Evolutionary conservation across 2,113 vertebrate genomes (phyloP).

Genomic region (Aldabrachelys gigantea): DNA sequence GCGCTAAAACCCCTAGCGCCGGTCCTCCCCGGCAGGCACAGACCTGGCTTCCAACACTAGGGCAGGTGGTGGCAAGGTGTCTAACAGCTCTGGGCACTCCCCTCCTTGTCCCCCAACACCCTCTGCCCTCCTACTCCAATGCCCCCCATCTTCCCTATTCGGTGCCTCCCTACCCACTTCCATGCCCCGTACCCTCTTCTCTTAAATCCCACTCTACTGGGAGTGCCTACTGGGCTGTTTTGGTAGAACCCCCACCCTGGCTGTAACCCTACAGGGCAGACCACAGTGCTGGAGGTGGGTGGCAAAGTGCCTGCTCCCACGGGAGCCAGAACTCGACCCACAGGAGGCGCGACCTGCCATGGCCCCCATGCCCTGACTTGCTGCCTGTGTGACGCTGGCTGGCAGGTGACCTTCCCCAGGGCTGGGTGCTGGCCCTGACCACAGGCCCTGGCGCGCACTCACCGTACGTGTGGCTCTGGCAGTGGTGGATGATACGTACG

Average conservation of each 20-base stretch:
- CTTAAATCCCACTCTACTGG: background rate
- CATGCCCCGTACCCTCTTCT: background rate
- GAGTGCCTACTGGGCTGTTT: too few species aligned
- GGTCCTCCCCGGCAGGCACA: too few species aligned
- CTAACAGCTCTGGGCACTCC: too few species aligned
- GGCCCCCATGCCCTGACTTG: too few species aligned
- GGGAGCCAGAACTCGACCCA: too few species aligned
- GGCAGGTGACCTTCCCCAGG: rapidly evolving
- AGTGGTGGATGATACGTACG: constrained; percentile 84
- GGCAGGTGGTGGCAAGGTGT: too few species aligned
- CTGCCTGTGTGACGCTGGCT: rapidly evolving
- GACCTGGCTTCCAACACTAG: too few species aligned
- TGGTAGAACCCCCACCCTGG: background rate
- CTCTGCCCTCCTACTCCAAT: background rate
- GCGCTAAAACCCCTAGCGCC: too few species aligned
- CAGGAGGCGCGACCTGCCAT: too few species aligned
- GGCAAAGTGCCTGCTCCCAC: background rate
- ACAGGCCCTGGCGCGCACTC: background rate
- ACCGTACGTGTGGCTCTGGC: constrained; percentile 87
- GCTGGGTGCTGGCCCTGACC: background rate
- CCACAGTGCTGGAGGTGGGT: background rate
- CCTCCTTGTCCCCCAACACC: too few species aligned
- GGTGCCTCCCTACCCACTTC: background rate
- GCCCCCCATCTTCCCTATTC: background rate
- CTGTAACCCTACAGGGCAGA: background rate